Evolutionary conservation across 2,888 invertebrate genomes (phyloP).

Genomic region (Rhopalosiphum nymphaeae): DNA sequence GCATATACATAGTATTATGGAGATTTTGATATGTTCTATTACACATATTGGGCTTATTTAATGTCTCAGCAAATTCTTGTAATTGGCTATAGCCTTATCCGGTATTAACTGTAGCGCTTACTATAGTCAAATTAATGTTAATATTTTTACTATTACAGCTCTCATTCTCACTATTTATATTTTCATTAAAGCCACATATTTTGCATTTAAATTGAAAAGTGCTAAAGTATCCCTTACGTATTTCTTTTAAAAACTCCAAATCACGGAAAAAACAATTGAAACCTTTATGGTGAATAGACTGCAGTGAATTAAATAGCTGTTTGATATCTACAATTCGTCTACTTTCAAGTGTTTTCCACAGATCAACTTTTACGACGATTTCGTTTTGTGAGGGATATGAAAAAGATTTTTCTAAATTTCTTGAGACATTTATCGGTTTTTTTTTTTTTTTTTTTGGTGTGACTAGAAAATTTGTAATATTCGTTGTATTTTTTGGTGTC

Average conservation of each 20-base stretch:
- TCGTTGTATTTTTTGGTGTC: no score
- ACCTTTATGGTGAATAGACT: neutral
- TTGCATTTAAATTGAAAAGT: neutral
- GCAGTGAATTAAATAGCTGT: neutral
- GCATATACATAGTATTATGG: neutral
- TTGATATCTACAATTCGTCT: neutral
- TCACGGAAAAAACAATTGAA: neutral
- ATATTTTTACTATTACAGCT: neutral
- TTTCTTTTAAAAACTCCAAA: neutral
- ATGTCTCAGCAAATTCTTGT: neutral
- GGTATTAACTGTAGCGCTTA: slow-evolving; percentile 5
- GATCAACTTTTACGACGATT: no score
- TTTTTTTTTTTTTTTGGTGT: no score
- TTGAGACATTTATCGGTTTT: no score
- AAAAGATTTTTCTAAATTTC: no score
- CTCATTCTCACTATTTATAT: neutral
- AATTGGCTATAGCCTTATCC: slow-evolving; percentile 17
- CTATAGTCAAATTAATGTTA: slow-evolving; percentile 13
- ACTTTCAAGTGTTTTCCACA: neutral
- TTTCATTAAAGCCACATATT: neutral
- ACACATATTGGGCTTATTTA: slow-evolving; percentile 12
- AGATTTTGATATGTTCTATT: slow-evolving; percentile 5
- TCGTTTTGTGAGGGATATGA: no score
- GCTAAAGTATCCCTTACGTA: neutral
- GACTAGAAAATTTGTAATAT: no score